Percentiles rank a stretch among this genome's conserved stretches.
These are phyloP conservation scores for Rotaria socialis DNA, from an alignment of 2,888 invertebrate species.

Conservation along the genomic window DNA sequence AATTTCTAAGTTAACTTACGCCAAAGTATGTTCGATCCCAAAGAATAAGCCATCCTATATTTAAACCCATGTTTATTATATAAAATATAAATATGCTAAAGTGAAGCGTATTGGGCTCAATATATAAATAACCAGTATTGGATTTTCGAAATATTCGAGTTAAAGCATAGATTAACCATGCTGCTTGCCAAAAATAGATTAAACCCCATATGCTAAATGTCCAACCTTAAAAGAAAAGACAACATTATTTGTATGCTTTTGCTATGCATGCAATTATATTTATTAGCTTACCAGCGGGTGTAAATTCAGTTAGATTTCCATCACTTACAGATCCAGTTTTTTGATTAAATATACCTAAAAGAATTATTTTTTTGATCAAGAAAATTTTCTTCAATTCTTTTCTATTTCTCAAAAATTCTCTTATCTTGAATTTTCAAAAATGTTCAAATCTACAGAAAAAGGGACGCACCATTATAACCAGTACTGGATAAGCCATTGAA, in stretches of 20 bases:
- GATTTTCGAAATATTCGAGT: constrained; percentile 21
- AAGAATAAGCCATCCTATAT: not conserved
- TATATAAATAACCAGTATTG: not conserved
- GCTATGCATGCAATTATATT: not conserved
- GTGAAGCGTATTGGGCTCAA: not conserved
- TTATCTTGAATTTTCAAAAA: not conserved
- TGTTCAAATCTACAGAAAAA: too few species aligned
- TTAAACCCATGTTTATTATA: constrained; percentile 5
- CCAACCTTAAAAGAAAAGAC: not conserved
- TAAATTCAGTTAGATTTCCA: not conserved
- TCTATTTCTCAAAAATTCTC: not conserved
- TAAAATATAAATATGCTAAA: not conserved
- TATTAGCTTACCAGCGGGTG: not conserved
- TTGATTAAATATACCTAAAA: not conserved
- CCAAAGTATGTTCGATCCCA: not conserved
- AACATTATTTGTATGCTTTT: not conserved
- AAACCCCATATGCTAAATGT: constrained; percentile 18
- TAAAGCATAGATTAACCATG: constrained; percentile 4
- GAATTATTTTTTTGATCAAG: not conserved
- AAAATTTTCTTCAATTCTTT: too few species aligned
- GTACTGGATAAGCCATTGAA: constrained; percentile 13
- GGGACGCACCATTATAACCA: not conserved
- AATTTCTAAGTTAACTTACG: not conserved
- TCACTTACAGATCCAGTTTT: not conserved
- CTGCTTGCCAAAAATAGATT: constrained; percentile 32